Base-by-base conservation (phyloP, 2,888 invertebrate genomes). In the Monochamus alternatus region DNA sequence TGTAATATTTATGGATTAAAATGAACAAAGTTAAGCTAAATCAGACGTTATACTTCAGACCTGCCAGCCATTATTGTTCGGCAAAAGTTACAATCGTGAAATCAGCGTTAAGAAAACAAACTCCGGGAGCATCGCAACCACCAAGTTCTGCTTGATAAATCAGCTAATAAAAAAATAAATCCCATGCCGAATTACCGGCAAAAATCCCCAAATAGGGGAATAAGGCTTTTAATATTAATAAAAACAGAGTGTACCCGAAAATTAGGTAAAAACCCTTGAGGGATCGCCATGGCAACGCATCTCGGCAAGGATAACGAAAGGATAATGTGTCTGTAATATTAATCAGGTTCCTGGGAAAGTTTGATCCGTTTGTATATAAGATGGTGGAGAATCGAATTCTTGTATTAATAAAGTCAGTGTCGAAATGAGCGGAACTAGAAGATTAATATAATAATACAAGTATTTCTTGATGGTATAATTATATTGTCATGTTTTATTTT, bases 321-420 rank as follows among this genome's bases (percentile, higher is more conserved):
- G 51, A 71, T 76, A 74, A 75, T 69, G 59, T 76, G 71, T 71
- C 72, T 71, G 59, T 76, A 76, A 71, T 76, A 76, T 72, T 74
- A 73, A 76, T 72, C 64, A 74, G 44, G 74, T 63, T 74, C 71
- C 71, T 71, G 71, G 51, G 62, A 44, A 70, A 69, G 47, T 65
- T 47, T 47, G 73, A 76, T 60, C 72, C 69, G 70, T 69, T 73
- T 69, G 30, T 73, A 64, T 70, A 68, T 65, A 65, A 65, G 64
- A 47, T 47, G 7, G 47, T 47, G 14, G 44, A 65, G 47, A 44
- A 65, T 63, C 62, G 62, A 43, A 63, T 63, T 43, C 43, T 14
- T 10, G n/a, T 9, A 63, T 63, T 63, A 63, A 63, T 63, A 43
- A 63, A 63, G 47, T 47, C 12, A 47, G 47, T 10, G 5, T 47